Evolutionary conservation across 2,113 vertebrate genomes (phyloP).

Genomic region (Aptenodytes forsteri): DNA sequence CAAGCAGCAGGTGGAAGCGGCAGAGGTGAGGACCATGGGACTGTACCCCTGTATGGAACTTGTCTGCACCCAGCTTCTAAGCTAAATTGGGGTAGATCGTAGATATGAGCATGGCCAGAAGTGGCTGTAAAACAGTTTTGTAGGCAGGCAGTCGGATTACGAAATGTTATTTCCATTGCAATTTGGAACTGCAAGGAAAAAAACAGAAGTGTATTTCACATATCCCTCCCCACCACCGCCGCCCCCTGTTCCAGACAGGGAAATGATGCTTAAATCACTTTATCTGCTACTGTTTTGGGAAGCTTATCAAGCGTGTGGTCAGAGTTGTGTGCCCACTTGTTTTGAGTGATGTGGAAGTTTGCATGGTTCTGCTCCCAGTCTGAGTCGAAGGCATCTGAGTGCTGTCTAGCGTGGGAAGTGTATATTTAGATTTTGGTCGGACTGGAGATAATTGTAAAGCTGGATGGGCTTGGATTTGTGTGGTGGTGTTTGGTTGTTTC

Average conservation of each 20-base stretch:
- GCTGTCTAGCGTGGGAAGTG: neutral
- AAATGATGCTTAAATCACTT: neutral
- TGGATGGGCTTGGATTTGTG: neutral
- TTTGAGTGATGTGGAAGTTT: neutral
- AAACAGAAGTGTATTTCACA: neutral
- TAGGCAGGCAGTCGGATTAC: rapidly evolving
- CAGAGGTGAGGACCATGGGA: conserved; percentile 78
- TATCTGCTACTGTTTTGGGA: neutral
- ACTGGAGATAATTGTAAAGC: neutral
- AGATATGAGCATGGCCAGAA: rapidly evolving
- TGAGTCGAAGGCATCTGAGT: neutral
- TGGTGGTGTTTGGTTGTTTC: neutral
- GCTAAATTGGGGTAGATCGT: neutral
- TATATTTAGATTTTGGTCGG: neutral
- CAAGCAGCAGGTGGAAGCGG: conserved; percentile 97
- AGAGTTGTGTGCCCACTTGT: neutral
- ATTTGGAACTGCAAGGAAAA: neutral
- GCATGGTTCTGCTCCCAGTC: neutral
- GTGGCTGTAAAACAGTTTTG: neutral
- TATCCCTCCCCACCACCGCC: neutral
- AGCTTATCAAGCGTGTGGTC: neutral
- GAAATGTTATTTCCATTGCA: neutral
- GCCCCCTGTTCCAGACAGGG: neutral
- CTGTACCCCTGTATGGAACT: neutral
- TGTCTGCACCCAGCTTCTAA: neutral